Percentiles rank a stretch among this genome's conserved stretches.
Evolutionary conservation across 1,140 invertebrate genomes (phyloP).

Genomic region (Protaetia brevitarsis): DNA sequence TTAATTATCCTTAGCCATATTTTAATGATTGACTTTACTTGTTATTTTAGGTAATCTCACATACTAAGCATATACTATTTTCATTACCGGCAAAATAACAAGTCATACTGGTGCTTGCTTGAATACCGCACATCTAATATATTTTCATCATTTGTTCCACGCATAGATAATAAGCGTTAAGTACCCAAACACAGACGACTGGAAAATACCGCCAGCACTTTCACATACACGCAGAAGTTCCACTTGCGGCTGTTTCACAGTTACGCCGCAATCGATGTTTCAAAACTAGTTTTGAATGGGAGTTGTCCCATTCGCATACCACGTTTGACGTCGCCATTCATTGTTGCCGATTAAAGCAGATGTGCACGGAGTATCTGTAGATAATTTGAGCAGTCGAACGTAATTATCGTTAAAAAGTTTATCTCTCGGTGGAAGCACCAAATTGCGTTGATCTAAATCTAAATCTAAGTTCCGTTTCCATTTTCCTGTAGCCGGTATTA

Average conservation of each 20-base stretch:
- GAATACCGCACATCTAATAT: too few species aligned
- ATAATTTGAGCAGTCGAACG: conserved; percentile 8
- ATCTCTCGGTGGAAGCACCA: conserved; percentile 1
- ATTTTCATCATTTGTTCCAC: too few species aligned
- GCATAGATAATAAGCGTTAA: too few species aligned
- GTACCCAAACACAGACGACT: too few species aligned
- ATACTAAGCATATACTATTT: too few species aligned
- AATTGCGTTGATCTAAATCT: conserved; percentile 7
- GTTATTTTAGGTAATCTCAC: too few species aligned
- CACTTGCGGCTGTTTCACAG: not conserved
- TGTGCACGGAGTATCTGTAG: conserved; percentile 11
- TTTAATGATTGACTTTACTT: too few species aligned
- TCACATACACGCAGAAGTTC: not conserved
- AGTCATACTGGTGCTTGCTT: too few species aligned
- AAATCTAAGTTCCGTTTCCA: not conserved
- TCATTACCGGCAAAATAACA: too few species aligned
- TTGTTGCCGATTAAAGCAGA: conserved; percentile 7
- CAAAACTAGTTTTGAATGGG: not conserved
- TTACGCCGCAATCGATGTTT: not conserved
- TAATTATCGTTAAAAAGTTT: conserved; percentile 18
- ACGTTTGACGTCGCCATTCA: not conserved
- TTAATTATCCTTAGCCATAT: too few species aligned
- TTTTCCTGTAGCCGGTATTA: not conserved
- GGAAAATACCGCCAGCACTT: too few species aligned
- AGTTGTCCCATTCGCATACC: not conserved